Evolutionary conservation across 2,797 vertebrate species (phyloP).

Genomic region (Naso thynnoides): DNA sequence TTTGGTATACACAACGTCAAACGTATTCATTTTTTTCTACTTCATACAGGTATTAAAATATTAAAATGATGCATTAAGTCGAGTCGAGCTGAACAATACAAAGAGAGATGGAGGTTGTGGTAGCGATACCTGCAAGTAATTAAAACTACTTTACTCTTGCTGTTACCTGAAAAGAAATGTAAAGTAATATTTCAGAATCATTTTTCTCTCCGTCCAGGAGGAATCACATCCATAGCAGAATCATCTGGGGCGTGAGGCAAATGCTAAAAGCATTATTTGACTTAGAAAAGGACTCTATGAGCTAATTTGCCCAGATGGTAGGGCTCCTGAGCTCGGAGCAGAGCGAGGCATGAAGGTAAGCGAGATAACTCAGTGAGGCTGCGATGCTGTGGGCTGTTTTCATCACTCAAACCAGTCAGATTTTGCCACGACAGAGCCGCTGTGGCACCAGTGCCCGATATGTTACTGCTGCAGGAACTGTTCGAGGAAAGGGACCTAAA

Average conservation of each 20-base stretch:
- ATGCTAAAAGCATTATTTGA: conserved; percentile 62
- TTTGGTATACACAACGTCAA: too few species aligned
- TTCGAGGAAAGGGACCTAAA: conserved; percentile 9
- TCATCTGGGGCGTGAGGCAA: conserved; percentile 35
- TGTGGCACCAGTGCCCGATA: not conserved
- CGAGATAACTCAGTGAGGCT: not conserved
- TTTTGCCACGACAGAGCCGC: not conserved
- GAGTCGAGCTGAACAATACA: too few species aligned
- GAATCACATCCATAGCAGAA: conserved; percentile 38
- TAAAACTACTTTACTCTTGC: too few species aligned
- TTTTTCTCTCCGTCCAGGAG: conserved; percentile 17
- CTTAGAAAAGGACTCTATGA: conserved; percentile 36
- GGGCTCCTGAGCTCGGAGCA: conserved; percentile 8
- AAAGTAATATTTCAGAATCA: conserved; percentile 42
- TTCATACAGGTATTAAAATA: too few species aligned
- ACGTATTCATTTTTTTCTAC: too few species aligned
- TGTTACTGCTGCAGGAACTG: conserved; percentile 13
- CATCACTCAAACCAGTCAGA: conserved; percentile 5
- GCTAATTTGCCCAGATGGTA: conserved; percentile 50
- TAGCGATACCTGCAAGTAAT: too few species aligned
- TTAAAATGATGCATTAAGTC: too few species aligned
- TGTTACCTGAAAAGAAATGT: conserved; percentile 7
- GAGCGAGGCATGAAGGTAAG: not conserved
- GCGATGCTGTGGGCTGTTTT: conserved; percentile 30
- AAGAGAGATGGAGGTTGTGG: too few species aligned